Evolutionary conservation across 2,113 vertebrate genomes (phyloP).

Genomic region (Tenrec ecaudatus): DNA sequence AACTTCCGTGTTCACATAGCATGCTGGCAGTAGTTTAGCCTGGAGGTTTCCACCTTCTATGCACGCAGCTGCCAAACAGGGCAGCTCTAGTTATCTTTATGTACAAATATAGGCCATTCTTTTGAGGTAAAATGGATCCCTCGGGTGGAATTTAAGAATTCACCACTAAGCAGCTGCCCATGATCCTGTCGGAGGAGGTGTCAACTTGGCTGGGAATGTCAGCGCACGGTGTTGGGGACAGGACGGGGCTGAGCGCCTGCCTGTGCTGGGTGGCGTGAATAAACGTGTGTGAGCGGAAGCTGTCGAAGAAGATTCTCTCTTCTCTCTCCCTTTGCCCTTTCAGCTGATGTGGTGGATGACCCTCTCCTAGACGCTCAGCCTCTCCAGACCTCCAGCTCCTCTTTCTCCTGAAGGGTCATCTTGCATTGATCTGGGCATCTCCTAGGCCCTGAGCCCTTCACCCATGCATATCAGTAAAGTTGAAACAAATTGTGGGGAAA

Average conservation of each 20-base stretch:
- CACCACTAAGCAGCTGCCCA: too few species aligned
- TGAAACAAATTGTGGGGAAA: not conserved
- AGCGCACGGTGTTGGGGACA: too few species aligned
- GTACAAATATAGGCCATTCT: slow-evolving; percentile 25
- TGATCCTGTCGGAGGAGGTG: too few species aligned
- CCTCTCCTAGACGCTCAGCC: not conserved
- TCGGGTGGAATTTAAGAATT: not conserved
- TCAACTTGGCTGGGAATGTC: too few species aligned
- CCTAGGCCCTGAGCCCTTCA: not conserved
- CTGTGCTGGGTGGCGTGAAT: too few species aligned
- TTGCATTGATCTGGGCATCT: not conserved
- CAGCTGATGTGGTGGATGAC: not conserved
- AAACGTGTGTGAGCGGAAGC: too few species aligned
- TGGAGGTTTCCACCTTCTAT: not conserved
- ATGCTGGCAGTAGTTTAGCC: not conserved
- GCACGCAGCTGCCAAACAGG: not conserved
- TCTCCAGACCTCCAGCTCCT: not conserved
- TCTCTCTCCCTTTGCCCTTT: not conserved
- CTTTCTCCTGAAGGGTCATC: not conserved
- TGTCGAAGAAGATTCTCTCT: too few species aligned
- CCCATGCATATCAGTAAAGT: not conserved
- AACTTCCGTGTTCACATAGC: not conserved
- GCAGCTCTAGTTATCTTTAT: not conserved
- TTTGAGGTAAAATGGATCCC: not conserved
- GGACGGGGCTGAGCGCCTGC: too few species aligned